phyloP scores from a whole-genome alignment of 2,888 invertebrate species.

The Desoria tigrina region DNA sequence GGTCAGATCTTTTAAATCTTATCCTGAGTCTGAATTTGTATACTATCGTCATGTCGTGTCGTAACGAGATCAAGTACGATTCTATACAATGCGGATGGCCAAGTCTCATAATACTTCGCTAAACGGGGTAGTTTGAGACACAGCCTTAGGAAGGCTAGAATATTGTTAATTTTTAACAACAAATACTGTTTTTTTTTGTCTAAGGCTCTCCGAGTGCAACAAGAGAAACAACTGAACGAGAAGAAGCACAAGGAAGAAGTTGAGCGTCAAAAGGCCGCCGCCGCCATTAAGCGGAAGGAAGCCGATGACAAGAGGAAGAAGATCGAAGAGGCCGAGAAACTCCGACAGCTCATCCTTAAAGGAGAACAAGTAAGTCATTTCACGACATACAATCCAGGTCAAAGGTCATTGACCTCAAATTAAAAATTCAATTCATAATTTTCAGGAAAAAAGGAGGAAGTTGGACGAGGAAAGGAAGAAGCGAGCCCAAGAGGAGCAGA shows the following conservation, averaged over 20 bases:
- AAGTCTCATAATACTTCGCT: no score
- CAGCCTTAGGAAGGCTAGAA: neutral
- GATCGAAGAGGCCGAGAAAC: conserved; percentile 42
- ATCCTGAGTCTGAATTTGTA: no score
- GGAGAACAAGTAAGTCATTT: conserved; percentile 26
- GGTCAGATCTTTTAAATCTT: no score
- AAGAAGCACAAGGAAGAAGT: conserved; percentile 42
- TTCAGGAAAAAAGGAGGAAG: conserved; percentile 35
- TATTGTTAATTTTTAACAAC: neutral
- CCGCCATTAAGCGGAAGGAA: conserved; percentile 40
- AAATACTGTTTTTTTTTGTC: neutral
- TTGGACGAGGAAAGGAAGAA: conserved; percentile 41
- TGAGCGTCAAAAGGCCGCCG: conserved; percentile 39
- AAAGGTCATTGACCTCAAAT: no score
- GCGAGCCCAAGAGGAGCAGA: conserved; percentile 38
- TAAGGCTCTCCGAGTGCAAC: conserved; percentile 34
- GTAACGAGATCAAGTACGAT: no score
- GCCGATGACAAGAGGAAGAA: conserved; percentile 36
- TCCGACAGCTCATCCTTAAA: conserved; percentile 36
- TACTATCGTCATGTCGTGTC: no score
- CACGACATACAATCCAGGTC: no score
- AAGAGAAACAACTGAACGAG: conserved; percentile 35
- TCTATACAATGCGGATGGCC: no score
- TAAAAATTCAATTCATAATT: neutral
- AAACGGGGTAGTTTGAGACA: no score